These are phyloP conservation scores for Paguma larvata DNA, from an alignment of 2,797 vertebrate genomes.

Conservation along the genomic window DNA sequence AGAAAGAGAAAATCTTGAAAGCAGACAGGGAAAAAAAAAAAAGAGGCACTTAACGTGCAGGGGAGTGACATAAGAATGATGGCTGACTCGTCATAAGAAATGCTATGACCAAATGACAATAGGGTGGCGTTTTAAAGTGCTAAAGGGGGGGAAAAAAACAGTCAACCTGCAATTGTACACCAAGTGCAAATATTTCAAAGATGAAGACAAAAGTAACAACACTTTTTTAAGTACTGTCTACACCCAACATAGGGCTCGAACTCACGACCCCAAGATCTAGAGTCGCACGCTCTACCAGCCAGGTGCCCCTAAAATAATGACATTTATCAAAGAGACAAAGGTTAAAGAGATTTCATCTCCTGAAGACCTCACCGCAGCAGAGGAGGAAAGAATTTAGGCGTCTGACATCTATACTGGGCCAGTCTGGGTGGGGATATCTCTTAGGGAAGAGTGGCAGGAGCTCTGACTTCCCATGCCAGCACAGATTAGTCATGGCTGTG, in stretches of 20 bases:
- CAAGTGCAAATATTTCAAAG: background rate
- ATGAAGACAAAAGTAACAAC: background rate
- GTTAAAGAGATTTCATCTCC: background rate
- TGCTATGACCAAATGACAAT: too few relatives aligned
- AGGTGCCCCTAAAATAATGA: background rate
- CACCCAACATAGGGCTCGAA: background rate
- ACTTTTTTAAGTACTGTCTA: background rate
- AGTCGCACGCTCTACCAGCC: background rate
- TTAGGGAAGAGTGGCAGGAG: background rate
- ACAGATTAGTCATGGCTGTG: background rate
- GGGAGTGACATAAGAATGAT: too few relatives aligned
- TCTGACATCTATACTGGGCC: background rate
- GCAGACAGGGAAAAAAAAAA: background rate
- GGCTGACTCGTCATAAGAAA: too few relatives aligned
- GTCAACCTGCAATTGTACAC: background rate
- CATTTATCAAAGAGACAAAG: background rate
- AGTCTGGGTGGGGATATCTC: background rate
- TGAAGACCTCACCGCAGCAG: background rate
- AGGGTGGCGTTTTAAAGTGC: too few relatives aligned
- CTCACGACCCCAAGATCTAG: background rate
- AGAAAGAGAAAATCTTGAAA: background rate
- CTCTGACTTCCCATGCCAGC: background rate
- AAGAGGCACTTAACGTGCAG: background rate
- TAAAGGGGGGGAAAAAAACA: too few relatives aligned
- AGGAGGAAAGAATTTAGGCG: background rate